A percentile compares a stretch with the other conserved stretches of the same genome.
Conservation (phyloP, 1,140 invertebrate genomes). For the Caenorhabditis tropicalis region DNA sequence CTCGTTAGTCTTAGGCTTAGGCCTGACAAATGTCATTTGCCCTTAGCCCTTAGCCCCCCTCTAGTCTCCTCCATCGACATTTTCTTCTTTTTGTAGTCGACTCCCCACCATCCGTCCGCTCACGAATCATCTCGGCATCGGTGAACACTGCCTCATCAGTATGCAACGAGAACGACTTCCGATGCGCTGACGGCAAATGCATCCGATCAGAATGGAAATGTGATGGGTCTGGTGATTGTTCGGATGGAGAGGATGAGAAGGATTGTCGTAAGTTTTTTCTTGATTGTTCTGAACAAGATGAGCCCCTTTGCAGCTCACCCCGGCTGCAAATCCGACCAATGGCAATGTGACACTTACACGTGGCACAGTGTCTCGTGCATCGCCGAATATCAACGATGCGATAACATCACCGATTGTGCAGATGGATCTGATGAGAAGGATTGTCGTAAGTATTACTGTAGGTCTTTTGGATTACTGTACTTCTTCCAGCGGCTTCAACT, state of each 20-base stretch:
- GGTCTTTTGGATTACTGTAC: background rate
- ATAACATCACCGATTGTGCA: constrained; percentile 89
- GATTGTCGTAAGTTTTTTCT: constrained; percentile 66
- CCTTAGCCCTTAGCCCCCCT: too few relatives aligned
- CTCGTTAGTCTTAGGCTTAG: background rate
- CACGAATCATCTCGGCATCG: constrained; percentile 30
- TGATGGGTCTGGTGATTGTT: constrained; percentile 75
- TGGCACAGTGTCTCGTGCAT: constrained; percentile 81
- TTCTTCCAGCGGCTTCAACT: constrained; percentile 58
- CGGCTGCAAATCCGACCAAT: constrained; percentile 70
- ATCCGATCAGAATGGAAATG: constrained; percentile 75
- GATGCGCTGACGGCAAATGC: constrained; percentile 75
- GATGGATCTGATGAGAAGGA: constrained; percentile 90
- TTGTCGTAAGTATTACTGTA: constrained; percentile 80
- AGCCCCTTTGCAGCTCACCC: constrained; percentile 68
- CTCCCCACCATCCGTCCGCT: constrained; percentile 30
- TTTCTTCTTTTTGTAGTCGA: constrained; percentile 51
- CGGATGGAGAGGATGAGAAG: constrained; percentile 65
- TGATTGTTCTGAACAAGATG: too few relatives aligned
- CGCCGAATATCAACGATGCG: constrained; percentile 89
- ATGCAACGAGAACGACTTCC: constrained; percentile 67
- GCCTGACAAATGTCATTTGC: too few relatives aligned
- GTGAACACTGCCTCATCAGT: constrained; percentile 30
- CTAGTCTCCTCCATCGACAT: background rate
- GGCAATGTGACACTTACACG: constrained; percentile 70